Evolutionary conservation across 2,888 invertebrate species (phyloP).

Genomic region (Cephonodes hylas): DNA sequence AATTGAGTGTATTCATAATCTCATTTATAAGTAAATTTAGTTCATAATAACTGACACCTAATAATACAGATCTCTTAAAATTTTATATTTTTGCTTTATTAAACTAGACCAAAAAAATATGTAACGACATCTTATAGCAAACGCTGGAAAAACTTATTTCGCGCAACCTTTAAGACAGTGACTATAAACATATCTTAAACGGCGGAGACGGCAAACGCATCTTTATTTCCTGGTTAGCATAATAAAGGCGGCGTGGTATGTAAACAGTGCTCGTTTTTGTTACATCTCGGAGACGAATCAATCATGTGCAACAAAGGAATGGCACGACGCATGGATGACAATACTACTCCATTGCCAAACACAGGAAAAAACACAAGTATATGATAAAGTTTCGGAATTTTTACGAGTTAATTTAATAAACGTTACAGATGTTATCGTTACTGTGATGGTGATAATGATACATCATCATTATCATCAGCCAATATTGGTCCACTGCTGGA

Average conservation of each 20-base stretch:
- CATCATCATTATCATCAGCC: too few species aligned
- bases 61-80: too few species aligned
- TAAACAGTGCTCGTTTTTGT: slow-evolving; percentile 3
- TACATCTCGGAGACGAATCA: background rate
- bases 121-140: background rate
- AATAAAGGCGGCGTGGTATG: background rate
- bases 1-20: too few species aligned
- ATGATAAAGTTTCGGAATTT: background rate
- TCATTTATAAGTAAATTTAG: too few species aligned
- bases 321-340: background rate
- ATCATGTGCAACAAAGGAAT: slow-evolving; percentile 5
- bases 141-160: background rate
- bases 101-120: too few species aligned
- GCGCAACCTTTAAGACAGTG: background rate
- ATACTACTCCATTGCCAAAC: background rate
- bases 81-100: too few species aligned
- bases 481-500: too few species aligned
- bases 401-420: background rate
- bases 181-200: background rate
- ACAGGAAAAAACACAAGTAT: background rate
- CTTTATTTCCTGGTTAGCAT: background rate
- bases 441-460: too few species aligned
- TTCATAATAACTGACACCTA: too few species aligned
- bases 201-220: too few species aligned
- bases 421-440: background rate